Evolutionary conservation across 2,113 vertebrate genomes (phyloP), one percentile per base, ranked within the genome.

Genomic region (Misgurnus mizolepis): DNA sequence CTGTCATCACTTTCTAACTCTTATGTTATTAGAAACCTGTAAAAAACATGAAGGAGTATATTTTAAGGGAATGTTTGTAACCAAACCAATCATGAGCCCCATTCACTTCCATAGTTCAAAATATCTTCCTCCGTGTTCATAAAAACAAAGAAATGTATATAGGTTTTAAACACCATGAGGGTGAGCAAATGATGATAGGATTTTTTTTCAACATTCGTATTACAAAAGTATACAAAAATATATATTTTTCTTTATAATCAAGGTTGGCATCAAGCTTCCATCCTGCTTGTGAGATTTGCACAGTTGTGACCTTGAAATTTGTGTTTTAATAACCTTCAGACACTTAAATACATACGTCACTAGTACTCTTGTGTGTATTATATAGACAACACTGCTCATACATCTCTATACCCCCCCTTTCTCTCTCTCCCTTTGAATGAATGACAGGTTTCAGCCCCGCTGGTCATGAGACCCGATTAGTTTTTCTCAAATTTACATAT

Each of bases 391-490:
- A 55, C 14, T 10, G 39, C 9, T 14, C 17, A 58, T 5, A 40
- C 4, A 22, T 4, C 55, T 53, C 49, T 53, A 4, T 12, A 11
- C 12, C 49, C 12, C 49, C 12, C 17, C 49, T 60, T 39, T 73
- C 40, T 43, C 18, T 6, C 0, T 47, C 9, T 75, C 41, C 62
- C 58, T n/a, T 1, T 62, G 27, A 34, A 47, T 49, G 12, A 2
- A 18, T 62, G 11, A 8, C 41, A 34, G 49, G 72, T 75, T 75
- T 75, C 58, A 45, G 22, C 18, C 70, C 70, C 55, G 3, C 15
- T 55, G 69, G 69, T 41, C 69, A 73, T 60, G 70, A 45, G 7
- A 75, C 34, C n/a, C 7, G 5, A n/a, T 53, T 76, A 66, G 60
- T 55, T n/a, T 66, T 15, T 64, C 60, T 11, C 41, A 50, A 22